Percentiles rank a stretch among this genome's conserved stretches.
phyloP scores from a whole-genome alignment of 1,140 invertebrate genomes.

The Telenomus remus region DNA sequence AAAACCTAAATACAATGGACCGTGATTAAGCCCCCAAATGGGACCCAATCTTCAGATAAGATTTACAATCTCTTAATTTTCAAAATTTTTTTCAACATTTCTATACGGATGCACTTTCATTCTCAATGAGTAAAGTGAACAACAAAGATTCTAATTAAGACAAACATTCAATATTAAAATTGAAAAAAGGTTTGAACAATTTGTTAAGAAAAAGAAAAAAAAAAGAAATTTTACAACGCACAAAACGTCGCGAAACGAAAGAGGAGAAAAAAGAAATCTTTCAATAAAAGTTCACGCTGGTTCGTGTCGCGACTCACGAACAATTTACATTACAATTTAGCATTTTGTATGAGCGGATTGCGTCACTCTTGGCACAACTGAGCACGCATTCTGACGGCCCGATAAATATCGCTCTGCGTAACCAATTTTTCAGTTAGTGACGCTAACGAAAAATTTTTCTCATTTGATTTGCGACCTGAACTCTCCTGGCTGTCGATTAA shows the following conservation, averaged over 20 bases:
- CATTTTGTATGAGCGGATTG: conserved; percentile 10
- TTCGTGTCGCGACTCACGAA: conserved; percentile 7
- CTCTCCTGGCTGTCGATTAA: background rate
- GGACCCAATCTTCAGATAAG: too few species aligned
- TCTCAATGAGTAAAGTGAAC: too few species aligned
- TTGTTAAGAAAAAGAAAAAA: background rate
- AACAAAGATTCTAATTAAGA: too few species aligned
- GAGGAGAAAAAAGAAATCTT: conserved; percentile 5
- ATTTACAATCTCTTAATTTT: too few species aligned
- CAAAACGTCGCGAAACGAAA: background rate
- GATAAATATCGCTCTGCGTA: conserved; percentile 10
- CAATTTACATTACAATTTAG: conserved; percentile 28
- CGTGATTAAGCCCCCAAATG: too few species aligned
- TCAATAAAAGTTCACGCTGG: conserved; percentile 14
- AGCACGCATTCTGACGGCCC: conserved; percentile 4
- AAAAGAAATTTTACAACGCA: background rate
- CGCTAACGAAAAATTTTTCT: background rate
- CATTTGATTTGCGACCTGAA: conserved; percentile 9
- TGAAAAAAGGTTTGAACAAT: too few species aligned
- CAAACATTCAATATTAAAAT: too few species aligned
- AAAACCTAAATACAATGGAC: too few species aligned
- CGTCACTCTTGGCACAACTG: conserved; percentile 1
- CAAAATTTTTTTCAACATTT: too few species aligned
- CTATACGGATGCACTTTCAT: too few species aligned
- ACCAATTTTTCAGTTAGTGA: conserved; percentile 10